Conservation (phyloP, 2,113 vertebrate species). For the rat (Rattus norvegicus) region GRCr8 NC_086033.1:76035001-76035500, state of each 20-base stretch:
- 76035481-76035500: too few relatives aligned
- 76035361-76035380: too few relatives aligned
- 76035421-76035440: not conserved
- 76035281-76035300: not conserved
- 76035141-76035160: not conserved
- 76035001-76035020: not conserved
- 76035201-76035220: too few relatives aligned
- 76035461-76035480: not conserved
- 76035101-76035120: not conserved
- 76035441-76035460: not conserved
- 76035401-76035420: too few relatives aligned
- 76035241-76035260: not conserved
- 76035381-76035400: not conserved
- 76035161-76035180: not conserved
- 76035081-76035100: not conserved
- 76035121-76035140: not conserved
- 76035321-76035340: rapidly evolving
- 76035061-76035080: not conserved
- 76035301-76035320: not conserved
- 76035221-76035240: not conserved
- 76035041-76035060: too few relatives aligned
- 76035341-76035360: too few relatives aligned
- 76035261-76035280: not conserved
- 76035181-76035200: too few relatives aligned
- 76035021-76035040: not conserved